Conservation (phyloP, 2,888 invertebrate genomes). For the Hemicrepidius hirtus region DNA sequence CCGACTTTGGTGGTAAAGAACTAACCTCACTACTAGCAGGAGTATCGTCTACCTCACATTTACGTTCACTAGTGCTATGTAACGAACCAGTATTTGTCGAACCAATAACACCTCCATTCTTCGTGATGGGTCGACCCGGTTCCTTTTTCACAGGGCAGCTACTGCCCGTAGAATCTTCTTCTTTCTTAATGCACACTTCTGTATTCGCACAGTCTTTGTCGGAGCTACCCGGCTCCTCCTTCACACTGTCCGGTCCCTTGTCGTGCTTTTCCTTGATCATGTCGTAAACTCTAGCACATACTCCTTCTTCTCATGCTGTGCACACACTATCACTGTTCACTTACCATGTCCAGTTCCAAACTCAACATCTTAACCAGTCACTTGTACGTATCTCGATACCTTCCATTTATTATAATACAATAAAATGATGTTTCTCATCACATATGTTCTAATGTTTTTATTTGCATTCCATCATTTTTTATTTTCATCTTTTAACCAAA, state of each 20-base stretch:
- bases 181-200: conserved; percentile 70
- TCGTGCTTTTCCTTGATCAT: conserved; percentile 73
- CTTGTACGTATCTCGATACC: conserved; percentile 61
- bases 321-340: conserved; percentile 65
- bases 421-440: conserved; percentile 71
- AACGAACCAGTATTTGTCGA: conserved; percentile 71
- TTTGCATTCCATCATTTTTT: conserved; percentile 73
- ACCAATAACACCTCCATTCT: conserved; percentile 71
- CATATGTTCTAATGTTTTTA: conserved; percentile 73
- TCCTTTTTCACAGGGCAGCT: conserved; percentile 68
- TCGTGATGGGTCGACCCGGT: conserved; percentile 67
- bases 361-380: conserved; percentile 62
- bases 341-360: conserved; percentile 64
- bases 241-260: conserved; percentile 70
- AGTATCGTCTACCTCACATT: conserved; percentile 65
- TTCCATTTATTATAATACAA: conserved; percentile 65
- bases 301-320: conserved; percentile 68
- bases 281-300: conserved; percentile 66
- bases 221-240: conserved; percentile 71
- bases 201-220: conserved; percentile 69
- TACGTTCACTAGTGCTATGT: conserved; percentile 67
- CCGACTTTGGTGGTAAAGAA: conserved; percentile 67
- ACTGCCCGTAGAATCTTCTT: conserved; percentile 67
- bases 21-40: conserved; percentile 55
- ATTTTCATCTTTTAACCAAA: conserved; percentile 72